These are phyloP conservation scores for Botia kubotai DNA, from an alignment of 2,797 vertebrate species.

Conservation along the genomic window DNA sequence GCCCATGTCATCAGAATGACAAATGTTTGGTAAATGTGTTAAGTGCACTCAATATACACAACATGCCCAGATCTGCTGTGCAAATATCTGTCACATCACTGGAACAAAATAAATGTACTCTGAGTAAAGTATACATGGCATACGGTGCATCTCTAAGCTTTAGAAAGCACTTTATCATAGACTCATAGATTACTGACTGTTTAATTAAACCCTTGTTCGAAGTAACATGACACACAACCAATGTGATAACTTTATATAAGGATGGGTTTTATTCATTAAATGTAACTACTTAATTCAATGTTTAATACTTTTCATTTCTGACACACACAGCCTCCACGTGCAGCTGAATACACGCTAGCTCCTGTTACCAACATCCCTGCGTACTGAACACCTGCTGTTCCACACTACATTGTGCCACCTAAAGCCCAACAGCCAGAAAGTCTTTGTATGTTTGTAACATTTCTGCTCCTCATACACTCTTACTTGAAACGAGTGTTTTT, in stretches of 20 bases:
- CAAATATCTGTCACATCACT: slow-evolving; percentile 39
- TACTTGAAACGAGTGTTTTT: slow-evolving; percentile 1
- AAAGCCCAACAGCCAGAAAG: slow-evolving; percentile 4
- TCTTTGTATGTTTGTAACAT: slow-evolving; percentile 52
- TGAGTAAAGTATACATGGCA: slow-evolving; percentile 13
- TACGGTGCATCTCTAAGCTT: slow-evolving; percentile 31
- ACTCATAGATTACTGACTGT: slow-evolving; percentile 17
- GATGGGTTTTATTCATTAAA: slow-evolving; percentile 4
- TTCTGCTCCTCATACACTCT: neutral
- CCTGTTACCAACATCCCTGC: slow-evolving; percentile 44
- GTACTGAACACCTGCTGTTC: slow-evolving; percentile 57
- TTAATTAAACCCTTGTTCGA: slow-evolving; percentile 1
- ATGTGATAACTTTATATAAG: neutral
- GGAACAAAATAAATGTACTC: slow-evolving; percentile 30
- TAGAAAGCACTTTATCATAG: slow-evolving; percentile 24
- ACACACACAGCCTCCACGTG: neutral
- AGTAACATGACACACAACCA: neutral
- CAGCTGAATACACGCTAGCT: slow-evolving; percentile 38
- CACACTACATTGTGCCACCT: slow-evolving; percentile 32
- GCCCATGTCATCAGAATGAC: slow-evolving; percentile 76
- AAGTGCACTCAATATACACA: slow-evolving; percentile 71
- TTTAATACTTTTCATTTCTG: neutral
- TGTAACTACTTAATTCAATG: neutral
- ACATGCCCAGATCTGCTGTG: slow-evolving; percentile 54
- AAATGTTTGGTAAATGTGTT: slow-evolving; percentile 76